These are phyloP conservation scores for Apomyelois bistriatella DNA, from an alignment of 2,888 invertebrate genomes.

Conservation along the genomic window DNA sequence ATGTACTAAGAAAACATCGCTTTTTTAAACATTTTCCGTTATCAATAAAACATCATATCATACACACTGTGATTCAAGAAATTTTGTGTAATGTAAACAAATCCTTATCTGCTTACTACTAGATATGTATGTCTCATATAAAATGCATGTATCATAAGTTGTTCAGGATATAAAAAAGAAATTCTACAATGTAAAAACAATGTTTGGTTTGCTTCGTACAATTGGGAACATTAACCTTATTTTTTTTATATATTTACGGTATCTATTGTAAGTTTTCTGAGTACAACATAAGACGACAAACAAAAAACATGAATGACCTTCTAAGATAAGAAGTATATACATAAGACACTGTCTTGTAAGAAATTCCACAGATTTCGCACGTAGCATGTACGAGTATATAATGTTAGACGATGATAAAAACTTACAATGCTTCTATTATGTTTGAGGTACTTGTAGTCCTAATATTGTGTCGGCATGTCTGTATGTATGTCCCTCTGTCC, in stretches of 20 bases:
- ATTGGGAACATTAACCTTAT: no score
- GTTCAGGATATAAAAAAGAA: no score
- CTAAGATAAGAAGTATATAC: neutral
- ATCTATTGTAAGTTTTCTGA: neutral
- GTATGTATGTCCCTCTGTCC: neutral
- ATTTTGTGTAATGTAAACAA: no score
- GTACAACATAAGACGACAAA: neutral
- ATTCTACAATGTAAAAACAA: no score
- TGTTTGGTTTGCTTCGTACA: no score
- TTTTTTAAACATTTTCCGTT: no score
- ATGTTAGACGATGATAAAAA: neutral
- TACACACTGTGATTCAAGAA: no score
- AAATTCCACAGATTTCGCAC: constrained; percentile 1
- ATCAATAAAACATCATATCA: no score
- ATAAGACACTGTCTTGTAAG: neutral
- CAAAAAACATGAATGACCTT: neutral
- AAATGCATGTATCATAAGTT: no score
- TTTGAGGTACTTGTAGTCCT: neutral
- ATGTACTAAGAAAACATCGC: neutral
- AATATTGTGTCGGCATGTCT: neutral
- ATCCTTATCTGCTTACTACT: no score
- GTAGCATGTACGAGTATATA: neutral
- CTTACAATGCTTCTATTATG: constrained; percentile 11
- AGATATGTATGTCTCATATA: no score
- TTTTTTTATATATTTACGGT: no score